Evolutionary conservation across 2,797 vertebrate genomes (phyloP).

Genomic region (Emys orbicularis): DNA sequence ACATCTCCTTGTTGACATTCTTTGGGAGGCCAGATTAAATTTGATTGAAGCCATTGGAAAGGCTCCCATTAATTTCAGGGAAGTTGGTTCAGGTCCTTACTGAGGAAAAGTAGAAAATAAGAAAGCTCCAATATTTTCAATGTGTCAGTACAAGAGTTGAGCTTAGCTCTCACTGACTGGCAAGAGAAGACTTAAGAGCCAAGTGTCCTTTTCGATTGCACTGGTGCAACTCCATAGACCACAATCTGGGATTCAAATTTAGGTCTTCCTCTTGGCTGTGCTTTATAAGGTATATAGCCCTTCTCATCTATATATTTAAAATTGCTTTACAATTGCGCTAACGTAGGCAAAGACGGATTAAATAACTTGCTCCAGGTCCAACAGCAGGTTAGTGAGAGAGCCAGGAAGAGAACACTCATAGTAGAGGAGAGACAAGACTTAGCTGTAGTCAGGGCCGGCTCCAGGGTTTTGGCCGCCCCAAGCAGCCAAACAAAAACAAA

Average conservation of each 20-base stretch:
- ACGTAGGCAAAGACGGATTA: neutral
- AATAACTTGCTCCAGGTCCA: neutral
- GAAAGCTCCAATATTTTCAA: neutral
- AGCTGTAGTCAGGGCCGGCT: neutral
- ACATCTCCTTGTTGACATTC: conserved; percentile 36
- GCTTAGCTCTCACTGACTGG: neutral
- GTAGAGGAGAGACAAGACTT: neutral
- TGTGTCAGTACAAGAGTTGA: neutral
- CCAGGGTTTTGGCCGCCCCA: no score
- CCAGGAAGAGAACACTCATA: neutral
- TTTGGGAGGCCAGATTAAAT: conserved; percentile 16
- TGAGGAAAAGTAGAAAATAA: neutral
- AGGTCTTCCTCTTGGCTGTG: neutral
- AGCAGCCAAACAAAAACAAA: no score
- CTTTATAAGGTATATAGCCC: neutral
- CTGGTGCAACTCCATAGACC: neutral
- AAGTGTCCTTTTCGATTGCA: neutral
- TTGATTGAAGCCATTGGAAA: neutral
- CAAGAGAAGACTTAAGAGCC: neutral
- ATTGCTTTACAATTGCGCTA: neutral
- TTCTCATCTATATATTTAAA: neutral
- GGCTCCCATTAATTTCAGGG: neutral
- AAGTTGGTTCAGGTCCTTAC: neutral
- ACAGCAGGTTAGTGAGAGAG: neutral
- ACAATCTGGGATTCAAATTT: neutral